Conservation (phyloP, 2,888 invertebrate genomes). For the Yponomeuta cagnagella region DNA sequence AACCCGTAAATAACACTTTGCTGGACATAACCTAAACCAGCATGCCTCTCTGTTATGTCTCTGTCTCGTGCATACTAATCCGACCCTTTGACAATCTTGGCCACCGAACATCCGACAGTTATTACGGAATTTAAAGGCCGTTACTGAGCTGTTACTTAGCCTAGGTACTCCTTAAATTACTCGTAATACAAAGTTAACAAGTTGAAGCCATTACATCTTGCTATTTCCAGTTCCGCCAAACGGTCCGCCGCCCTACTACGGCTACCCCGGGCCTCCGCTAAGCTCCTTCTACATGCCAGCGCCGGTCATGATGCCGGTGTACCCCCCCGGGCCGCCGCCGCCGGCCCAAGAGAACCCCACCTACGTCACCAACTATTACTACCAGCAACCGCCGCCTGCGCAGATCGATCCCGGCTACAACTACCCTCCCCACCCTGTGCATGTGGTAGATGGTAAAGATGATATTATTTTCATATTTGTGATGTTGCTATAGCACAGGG, state of each 20-base stretch:
- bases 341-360: slow-evolving; percentile 35
- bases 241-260: slow-evolving; percentile 33
- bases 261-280: slow-evolving; percentile 9
- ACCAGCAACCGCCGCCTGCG: slow-evolving; percentile 31
- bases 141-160: too few species aligned
- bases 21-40: too few species aligned
- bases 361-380: slow-evolving; percentile 53
- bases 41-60: too few species aligned
- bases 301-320: slow-evolving; percentile 55
- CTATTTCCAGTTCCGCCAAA: slow-evolving; percentile 39
- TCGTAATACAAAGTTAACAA: too few species aligned
- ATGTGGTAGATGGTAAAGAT: slow-evolving; percentile 16
- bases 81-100: too few species aligned
- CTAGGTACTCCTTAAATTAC: too few species aligned
- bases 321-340: slow-evolving; percentile 34
- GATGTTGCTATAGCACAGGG: neutral
- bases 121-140: too few species aligned
- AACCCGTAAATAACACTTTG: too few species aligned
- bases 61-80: too few species aligned
- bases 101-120: too few species aligned
- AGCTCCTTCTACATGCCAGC: slow-evolving; percentile 41
- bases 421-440: slow-evolving; percentile 21
- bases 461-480: neutral
- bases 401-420: neutral
- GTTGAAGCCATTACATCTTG: too few species aligned